These are phyloP conservation scores for Ptilodon capucinus DNA, from an alignment of 2,888 invertebrate species.

Conservation along the genomic window DNA sequence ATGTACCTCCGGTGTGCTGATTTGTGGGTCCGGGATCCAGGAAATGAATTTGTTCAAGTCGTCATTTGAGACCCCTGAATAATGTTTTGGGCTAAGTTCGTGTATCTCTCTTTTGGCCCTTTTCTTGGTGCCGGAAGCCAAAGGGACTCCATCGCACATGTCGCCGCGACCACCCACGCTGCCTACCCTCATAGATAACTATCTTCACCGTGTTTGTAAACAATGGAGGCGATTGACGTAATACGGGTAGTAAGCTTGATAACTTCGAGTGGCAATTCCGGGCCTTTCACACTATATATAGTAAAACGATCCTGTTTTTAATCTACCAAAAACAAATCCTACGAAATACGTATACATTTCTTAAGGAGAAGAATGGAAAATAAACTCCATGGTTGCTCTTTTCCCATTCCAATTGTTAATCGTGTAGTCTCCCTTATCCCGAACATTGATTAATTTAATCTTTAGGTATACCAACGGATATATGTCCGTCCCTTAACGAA, in stretches of 20 bases:
- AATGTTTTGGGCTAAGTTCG: too few species aligned
- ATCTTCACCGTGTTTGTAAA: constrained; percentile 32
- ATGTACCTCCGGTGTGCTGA: too few species aligned
- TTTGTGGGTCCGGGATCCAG: too few species aligned
- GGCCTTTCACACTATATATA: constrained; percentile 6
- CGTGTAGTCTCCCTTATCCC: too few species aligned
- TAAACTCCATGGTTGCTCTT: too few species aligned
- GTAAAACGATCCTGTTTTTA: neutral
- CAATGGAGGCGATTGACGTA: constrained; percentile 29
- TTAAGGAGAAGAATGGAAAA: too few species aligned
- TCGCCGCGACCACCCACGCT: constrained; percentile 30
- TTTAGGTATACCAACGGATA: neutral
- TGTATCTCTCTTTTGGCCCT: neutral
- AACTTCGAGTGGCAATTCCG: constrained; percentile 31
- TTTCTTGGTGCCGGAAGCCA: constrained; percentile 36
- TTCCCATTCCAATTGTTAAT: too few species aligned
- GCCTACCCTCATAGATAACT: constrained; percentile 33
- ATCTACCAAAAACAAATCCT: neutral
- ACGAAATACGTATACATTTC: too few species aligned
- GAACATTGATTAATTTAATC: too few species aligned
- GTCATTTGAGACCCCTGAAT: too few species aligned
- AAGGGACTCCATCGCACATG: constrained; percentile 21
- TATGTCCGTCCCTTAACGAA: constrained; percentile 2
- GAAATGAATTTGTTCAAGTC: too few species aligned
- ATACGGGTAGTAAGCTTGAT: constrained; percentile 28